Conservation (phyloP, 2,113 vertebrate genomes). For the Dasypus novemcinctus region DNA sequence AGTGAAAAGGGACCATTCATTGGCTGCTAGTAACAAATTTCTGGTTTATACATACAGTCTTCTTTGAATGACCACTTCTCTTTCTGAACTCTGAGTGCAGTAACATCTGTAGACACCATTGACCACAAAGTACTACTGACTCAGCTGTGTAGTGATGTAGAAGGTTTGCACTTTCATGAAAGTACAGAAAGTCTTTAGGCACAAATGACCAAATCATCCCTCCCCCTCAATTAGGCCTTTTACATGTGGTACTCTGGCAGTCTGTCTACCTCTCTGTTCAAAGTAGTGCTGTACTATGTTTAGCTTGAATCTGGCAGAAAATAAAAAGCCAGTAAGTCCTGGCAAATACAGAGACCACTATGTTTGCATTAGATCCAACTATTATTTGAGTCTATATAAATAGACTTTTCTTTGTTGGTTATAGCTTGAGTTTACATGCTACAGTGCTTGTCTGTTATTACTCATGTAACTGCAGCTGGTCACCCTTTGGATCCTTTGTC, state of each 20-base stretch:
- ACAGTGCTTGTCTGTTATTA: background rate
- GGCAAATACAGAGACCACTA: background rate
- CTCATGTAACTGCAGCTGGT: background rate
- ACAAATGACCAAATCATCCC: background rate
- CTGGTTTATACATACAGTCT: background rate
- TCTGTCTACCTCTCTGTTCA: background rate
- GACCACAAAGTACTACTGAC: background rate
- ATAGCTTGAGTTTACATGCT: background rate
- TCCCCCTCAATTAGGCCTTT: slow-evolving; percentile 3
- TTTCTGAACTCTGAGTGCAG: background rate
- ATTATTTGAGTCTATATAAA: background rate
- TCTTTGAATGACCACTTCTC: background rate
- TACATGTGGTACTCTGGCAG: background rate
- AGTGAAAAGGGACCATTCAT: background rate
- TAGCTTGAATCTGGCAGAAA: background rate
- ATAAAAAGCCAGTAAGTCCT: background rate
- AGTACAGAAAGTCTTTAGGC: background rate
- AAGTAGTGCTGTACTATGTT: background rate
- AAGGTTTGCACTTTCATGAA: background rate
- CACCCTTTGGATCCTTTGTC: background rate
- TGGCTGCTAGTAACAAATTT: background rate
- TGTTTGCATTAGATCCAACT: background rate
- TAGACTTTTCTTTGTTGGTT: background rate
- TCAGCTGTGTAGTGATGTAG: background rate
- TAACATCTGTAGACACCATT: background rate